Conservation (phyloP, 2,797 vertebrate genomes). For the Hirundo rustica region DNA sequence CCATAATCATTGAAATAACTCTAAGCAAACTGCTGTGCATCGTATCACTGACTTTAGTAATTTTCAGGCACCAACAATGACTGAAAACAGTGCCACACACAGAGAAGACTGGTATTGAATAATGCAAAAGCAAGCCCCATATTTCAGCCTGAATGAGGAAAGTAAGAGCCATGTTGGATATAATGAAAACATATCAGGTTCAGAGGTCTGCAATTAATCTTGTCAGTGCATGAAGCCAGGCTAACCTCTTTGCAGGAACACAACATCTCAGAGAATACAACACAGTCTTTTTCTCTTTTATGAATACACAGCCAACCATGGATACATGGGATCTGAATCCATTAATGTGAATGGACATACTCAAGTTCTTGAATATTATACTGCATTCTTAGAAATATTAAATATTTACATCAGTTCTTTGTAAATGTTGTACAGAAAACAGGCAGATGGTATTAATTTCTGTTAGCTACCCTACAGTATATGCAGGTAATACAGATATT, state of each 20-base stretch:
- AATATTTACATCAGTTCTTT: constrained; percentile 65
- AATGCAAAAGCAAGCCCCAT: constrained; percentile 43
- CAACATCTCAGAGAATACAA: neutral
- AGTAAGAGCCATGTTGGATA: constrained; percentile 48
- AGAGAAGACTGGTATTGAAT: constrained; percentile 58
- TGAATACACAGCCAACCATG: neutral
- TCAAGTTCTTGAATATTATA: constrained; percentile 34
- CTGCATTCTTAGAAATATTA: constrained; percentile 48
- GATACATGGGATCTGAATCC: constrained; percentile 27
- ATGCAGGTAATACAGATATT: neutral
- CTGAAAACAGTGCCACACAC: constrained; percentile 24
- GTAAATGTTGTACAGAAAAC: constrained; percentile 39
- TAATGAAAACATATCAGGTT: constrained; percentile 69
- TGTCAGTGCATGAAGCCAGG: constrained; percentile 40
- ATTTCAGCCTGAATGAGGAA: constrained; percentile 54
- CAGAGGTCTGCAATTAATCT: constrained; percentile 76
- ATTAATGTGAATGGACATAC: constrained; percentile 22
- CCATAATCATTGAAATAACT: neutral
- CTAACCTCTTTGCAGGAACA: constrained; percentile 8
- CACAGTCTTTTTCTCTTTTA: neutral
- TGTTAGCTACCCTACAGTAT: neutral
- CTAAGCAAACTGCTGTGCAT: neutral
- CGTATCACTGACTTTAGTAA: neutral
- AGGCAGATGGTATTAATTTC: constrained; percentile 6
- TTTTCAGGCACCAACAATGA: constrained; percentile 16